Conservation (phyloP, 2,113 vertebrate species). For the Camelus bactrianus region DNA sequence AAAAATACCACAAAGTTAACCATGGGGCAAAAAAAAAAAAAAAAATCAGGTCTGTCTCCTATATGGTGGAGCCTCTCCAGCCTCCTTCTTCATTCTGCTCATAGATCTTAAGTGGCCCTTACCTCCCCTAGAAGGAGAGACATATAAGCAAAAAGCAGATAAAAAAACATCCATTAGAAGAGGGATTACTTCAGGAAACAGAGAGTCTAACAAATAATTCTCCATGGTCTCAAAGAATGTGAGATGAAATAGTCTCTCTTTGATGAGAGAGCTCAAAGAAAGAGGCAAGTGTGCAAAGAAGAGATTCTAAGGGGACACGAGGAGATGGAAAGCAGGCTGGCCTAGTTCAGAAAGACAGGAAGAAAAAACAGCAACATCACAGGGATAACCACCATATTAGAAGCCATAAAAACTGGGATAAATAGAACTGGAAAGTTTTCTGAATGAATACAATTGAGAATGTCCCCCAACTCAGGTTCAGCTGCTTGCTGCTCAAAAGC, state of each 20-base stretch:
- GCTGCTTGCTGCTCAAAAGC: too few species aligned
- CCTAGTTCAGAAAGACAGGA: not conserved
- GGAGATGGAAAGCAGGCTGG: not conserved
- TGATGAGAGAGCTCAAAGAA: not conserved
- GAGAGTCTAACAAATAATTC: not conserved
- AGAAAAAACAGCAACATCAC: not conserved
- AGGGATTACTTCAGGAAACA: not conserved
- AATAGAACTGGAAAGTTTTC: not conserved
- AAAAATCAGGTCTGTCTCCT: not conserved
- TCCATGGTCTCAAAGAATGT: not conserved
- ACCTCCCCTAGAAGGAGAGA: not conserved
- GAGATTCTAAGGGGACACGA: not conserved
- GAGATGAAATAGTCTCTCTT: not conserved
- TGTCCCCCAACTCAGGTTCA: too few species aligned
- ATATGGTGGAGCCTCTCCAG: not conserved
- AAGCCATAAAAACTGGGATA: not conserved
- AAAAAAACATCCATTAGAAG: not conserved
- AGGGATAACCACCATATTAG: not conserved
- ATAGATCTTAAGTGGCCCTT: not conserved
- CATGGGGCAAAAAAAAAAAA: not conserved
- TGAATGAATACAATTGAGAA: not conserved
- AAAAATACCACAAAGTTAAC: not conserved
- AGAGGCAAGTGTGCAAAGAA: not conserved
- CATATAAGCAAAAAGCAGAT: not conserved
- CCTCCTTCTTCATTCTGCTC: not conserved